These are phyloP conservation scores for Trichoplusia ni DNA, from an alignment of 1,140 invertebrate species.

Conservation along the genomic window DNA sequence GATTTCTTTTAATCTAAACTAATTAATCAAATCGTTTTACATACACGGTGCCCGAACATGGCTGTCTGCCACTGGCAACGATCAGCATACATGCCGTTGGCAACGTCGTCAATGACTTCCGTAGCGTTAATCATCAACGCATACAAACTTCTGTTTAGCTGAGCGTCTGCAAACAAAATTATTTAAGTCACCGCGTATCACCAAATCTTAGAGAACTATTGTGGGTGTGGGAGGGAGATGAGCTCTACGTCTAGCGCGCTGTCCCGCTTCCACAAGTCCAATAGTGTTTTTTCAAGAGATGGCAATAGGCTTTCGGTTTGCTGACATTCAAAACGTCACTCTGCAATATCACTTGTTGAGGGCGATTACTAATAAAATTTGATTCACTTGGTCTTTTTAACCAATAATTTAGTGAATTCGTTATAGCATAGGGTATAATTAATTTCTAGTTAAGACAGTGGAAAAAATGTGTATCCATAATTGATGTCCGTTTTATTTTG, in stretches of 20 bases:
- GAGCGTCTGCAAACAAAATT: conserved; percentile 26
- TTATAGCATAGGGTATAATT: too few relatives aligned
- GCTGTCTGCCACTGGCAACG: conserved; percentile 42
- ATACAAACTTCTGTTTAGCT: conserved; percentile 37
- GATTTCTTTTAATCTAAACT: background rate
- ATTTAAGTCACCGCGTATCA: background rate
- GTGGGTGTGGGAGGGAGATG: background rate
- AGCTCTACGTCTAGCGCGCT: too few relatives aligned
- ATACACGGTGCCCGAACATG: conserved; percentile 44
- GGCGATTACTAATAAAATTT: background rate
- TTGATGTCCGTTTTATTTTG: too few relatives aligned
- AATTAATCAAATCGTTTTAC: conserved; percentile 5
- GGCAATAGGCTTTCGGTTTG: background rate
- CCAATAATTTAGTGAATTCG: too few relatives aligned
- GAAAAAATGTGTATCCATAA: too few relatives aligned
- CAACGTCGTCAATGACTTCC: conserved; percentile 37
- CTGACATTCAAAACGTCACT: conserved; percentile 1
- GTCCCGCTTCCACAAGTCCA: too few relatives aligned
- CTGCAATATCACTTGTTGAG: background rate
- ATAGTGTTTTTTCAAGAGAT: background rate
- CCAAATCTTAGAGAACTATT: background rate
- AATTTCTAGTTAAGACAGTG: too few relatives aligned
- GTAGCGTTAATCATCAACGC: conserved; percentile 38
- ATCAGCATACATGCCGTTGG: conserved; percentile 33
- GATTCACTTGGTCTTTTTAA: too few relatives aligned